Evolutionary conservation across 1,140 invertebrate species (phyloP).

Genomic region (Neomicropteryx cornuta): DNA sequence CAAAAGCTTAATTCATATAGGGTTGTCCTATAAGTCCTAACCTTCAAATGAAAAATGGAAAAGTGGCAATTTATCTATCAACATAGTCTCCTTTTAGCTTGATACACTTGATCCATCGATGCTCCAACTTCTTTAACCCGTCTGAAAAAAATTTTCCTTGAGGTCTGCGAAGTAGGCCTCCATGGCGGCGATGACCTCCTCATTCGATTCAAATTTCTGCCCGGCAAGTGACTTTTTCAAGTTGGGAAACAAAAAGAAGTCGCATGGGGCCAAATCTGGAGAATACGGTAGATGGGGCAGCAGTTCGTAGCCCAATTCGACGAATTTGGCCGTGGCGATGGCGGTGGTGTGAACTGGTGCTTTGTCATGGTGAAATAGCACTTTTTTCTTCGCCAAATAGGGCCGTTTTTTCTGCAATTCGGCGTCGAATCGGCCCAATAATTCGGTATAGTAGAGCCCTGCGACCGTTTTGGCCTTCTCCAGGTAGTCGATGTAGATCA

Average conservation of each 20-base stretch:
- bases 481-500: no score
- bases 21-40: no score
- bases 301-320: conserved; percentile 27
- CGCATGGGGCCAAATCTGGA: conserved; percentile 29
- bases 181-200: conserved; percentile 17
- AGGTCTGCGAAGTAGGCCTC: conserved; percentile 19
- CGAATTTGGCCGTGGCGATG: conserved; percentile 20
- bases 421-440: conserved; percentile 10
- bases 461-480: no score
- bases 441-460: no score
- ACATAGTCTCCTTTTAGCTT: conserved; percentile 11
- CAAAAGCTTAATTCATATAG: no score
- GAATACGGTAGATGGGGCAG: conserved; percentile 33
- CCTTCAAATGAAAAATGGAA: no score
- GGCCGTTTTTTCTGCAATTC: conserved; percentile 12
- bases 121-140: conserved; percentile 22
- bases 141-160: conserved; percentile 21
- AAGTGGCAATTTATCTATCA: conserved; percentile 8
- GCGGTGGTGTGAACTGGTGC: conserved; percentile 20
- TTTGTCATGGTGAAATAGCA: conserved; percentile 28
- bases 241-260: conserved; percentile 23
- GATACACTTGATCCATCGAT: conserved; percentile 25
- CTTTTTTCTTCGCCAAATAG: conserved; percentile 21
- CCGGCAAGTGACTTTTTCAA: conserved; percentile 17
- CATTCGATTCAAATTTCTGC: conserved; percentile 18